Base-by-base conservation (phyloP, 1,140 invertebrate genomes). In the Drosophila arawakana region DNA sequence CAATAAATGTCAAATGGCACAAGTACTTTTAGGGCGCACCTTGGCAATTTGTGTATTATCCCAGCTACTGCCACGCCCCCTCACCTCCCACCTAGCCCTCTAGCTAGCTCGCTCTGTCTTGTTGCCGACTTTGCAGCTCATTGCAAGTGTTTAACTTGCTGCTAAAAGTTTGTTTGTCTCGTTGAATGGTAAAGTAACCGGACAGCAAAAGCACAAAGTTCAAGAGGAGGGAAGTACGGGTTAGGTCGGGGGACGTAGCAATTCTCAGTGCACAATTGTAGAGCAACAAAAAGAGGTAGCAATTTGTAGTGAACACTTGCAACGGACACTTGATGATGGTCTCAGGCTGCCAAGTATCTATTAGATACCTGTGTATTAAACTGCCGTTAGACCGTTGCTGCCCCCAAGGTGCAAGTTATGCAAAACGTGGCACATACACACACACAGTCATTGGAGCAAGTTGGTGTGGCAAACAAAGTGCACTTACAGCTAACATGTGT, bases 341-440 rank as follows among this genome's bases (percentile, higher is more conserved):
- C 34, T 57, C 54, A 41, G 35, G 8, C 57, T 43, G 35, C 15
- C 34, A 43, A 65, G 44, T 41, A 72, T 57, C 69, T 58, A 58
- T 66, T 49, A 65, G 62, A 72, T 63, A 58, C 18, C 43, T 69
- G 30, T 69, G 25, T 59, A 62, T 78, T 62, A 73, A 74, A 81
- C 61, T 70, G 59, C 63, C 59, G 54, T 81, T 78, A 78, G 69
- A 74, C 82, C 34, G 47, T 49, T 49, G 25, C 44, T 44, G 68
- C 70, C 63, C 60, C 50, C 10, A 44, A 65, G 71, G 80, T 65
- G 46, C 59, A 66, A 69, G 67, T 79, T 82, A 82, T 83, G 71
- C 71, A 72, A 76, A 79, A 54, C 52, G 47, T 55, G 18, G 13
- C 62, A 60, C n/a, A 15, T 18, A 62, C 59, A 59, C 59, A 58